These are phyloP conservation scores for Formica exsecta DNA, from an alignment of 1,140 invertebrate genomes.

Conservation along the genomic window DNA sequence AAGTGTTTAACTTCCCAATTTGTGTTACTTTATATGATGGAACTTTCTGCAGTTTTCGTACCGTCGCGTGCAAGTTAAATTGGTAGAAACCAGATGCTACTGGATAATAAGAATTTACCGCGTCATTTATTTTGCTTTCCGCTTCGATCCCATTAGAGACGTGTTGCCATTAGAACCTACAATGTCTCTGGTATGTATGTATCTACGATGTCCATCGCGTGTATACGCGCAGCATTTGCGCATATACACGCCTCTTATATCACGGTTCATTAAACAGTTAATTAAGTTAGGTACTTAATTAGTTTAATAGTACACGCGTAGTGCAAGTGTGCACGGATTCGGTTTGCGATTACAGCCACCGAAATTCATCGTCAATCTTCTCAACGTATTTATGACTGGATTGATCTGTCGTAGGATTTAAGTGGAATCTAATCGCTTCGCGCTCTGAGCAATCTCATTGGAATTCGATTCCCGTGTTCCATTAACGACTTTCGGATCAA, in stretches of 20 bases:
- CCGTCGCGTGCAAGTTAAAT: neutral
- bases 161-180: constrained; percentile 37
- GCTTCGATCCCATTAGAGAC: constrained; percentile 6
- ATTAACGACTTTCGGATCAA: constrained; percentile 29
- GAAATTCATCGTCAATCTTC: constrained; percentile 59
- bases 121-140: constrained; percentile 1
- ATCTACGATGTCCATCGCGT: constrained; percentile 50
- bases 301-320: constrained; percentile 68
- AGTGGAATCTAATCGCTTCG: constrained; percentile 17
- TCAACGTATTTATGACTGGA: neutral
- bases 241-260: constrained; percentile 65
- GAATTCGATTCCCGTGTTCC: neutral
- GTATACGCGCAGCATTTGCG: constrained; percentile 17
- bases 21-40: constrained; percentile 3
- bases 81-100: neutral
- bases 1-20: constrained; percentile 12
- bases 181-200: neutral
- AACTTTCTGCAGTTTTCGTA: constrained; percentile 10
- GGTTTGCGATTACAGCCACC: constrained; percentile 12
- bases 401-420: constrained; percentile 3
- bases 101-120: constrained; percentile 31
- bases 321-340: constrained; percentile 37
- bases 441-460: constrained; percentile 8
- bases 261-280: constrained; percentile 65
- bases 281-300: constrained; percentile 60